Conservation (phyloP, 2,888 invertebrate species). For the Drosophila mayaguana region DNA sequence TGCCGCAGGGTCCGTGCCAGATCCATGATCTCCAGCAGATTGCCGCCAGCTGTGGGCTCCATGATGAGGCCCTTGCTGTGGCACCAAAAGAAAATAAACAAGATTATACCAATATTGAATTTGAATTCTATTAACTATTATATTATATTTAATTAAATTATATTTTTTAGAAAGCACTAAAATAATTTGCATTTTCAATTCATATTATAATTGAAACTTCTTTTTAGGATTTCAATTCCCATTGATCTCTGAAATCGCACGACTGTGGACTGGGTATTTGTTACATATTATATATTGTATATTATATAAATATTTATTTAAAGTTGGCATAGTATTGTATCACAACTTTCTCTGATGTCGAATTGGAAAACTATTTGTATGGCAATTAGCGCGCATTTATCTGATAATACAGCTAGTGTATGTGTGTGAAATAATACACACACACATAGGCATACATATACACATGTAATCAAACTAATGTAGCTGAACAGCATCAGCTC, state of each 20-base stretch:
- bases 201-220: too few relatives aligned
- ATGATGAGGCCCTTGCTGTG: constrained; percentile 65
- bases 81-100: not conserved
- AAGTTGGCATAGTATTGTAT: not conserved
- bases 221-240: not conserved
- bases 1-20: constrained; percentile 85
- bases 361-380: constrained; percentile 34
- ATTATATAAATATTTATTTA: not conserved
- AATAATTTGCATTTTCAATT: too few relatives aligned
- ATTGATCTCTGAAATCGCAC: not conserved
- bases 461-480: constrained; percentile 1
- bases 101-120: too few relatives aligned
- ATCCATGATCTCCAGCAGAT: constrained; percentile 85
- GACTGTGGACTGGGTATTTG: not conserved
- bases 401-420: not conserved
- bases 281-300: not conserved
- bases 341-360: constrained; percentile 8
- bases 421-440: not conserved
- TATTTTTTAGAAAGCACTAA: not conserved
- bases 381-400: constrained; percentile 42
- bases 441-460: not conserved
- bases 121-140: not conserved
- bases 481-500: constrained; percentile 12
- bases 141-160: too few relatives aligned
- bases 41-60: constrained; percentile 84